A percentile compares a stretch with the other conserved stretches of the same genome.
Conservation (phyloP, 2,113 vertebrate genomes). For the Coregonus clupeaformis region DNA sequence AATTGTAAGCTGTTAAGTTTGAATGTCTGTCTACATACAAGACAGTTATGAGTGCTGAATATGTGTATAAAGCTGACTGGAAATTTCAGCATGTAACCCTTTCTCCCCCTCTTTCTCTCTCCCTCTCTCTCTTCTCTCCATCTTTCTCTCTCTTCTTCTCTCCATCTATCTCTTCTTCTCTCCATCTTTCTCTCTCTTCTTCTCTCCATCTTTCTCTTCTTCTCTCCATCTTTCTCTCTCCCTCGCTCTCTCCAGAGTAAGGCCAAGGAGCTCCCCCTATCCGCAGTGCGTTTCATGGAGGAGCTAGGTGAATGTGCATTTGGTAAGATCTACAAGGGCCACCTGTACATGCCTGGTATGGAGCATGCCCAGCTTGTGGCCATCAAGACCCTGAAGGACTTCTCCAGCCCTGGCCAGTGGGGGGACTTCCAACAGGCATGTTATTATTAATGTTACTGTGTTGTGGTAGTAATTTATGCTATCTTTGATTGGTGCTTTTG, state of each 20-base stretch:
- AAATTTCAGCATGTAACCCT: slow-evolving; percentile 15
- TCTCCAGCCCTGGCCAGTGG: slow-evolving; percentile 89
- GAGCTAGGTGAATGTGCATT: slow-evolving; percentile 90
- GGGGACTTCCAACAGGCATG: slow-evolving; percentile 84
- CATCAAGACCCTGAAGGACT: slow-evolving; percentile 96
- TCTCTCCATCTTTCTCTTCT: too few species aligned
- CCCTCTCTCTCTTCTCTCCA: not conserved
- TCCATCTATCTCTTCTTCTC: too few species aligned
- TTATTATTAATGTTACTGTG: too few species aligned
- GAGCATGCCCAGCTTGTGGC: slow-evolving; percentile 94
- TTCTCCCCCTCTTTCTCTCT: not conserved
- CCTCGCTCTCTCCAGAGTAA: slow-evolving; percentile 79
- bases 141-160: not conserved
- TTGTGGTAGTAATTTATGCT: too few species aligned
- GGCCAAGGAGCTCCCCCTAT: slow-evolving; percentile 93
- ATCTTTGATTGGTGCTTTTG: too few species aligned
- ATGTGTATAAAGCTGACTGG: not conserved
- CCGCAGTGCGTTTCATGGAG: slow-evolving; percentile 98
- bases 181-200: not conserved
- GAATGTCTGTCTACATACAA: not conserved
- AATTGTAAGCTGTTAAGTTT: not conserved
- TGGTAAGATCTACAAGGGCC: slow-evolving; percentile 97
- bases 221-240: not conserved
- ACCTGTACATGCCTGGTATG: slow-evolving; percentile 97
- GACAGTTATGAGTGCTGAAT: not conserved